phyloP scores from a whole-genome alignment of 2,113 vertebrate species.

The Antigone vipio region DNA sequence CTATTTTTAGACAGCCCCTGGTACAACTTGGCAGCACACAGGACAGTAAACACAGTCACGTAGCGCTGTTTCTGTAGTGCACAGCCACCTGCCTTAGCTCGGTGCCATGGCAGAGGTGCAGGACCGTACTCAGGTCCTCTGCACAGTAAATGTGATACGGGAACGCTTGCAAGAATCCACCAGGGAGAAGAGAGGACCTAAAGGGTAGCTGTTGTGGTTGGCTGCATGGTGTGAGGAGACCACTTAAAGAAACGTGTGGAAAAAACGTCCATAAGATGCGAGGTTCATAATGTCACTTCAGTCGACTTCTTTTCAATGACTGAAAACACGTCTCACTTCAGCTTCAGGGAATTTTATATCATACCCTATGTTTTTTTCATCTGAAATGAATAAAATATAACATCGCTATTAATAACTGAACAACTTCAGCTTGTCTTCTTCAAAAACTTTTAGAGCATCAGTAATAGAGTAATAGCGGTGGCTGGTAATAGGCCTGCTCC shows the following conservation, averaged over 20 bases:
- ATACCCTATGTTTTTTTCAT: slow-evolving; percentile 4
- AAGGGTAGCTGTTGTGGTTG: not conserved
- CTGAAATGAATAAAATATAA: slow-evolving; percentile 42
- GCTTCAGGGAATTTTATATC: not conserved
- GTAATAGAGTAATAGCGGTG: not conserved
- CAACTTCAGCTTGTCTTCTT: not conserved
- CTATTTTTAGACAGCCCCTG: not conserved
- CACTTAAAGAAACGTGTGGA: not conserved
- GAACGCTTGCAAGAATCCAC: not conserved
- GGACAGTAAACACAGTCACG: not conserved
- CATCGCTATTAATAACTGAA: slow-evolving; percentile 49
- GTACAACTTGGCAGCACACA: not conserved
- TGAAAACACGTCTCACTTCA: not conserved
- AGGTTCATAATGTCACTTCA: not conserved
- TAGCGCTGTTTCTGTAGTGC: fast-evolving
- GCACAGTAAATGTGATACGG: not conserved
- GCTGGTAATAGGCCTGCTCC: slow-evolving; percentile 13
- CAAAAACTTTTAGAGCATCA: slow-evolving; percentile 43
- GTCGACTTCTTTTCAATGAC: not conserved
- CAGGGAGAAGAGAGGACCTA: not conserved
- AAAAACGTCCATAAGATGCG: not conserved
- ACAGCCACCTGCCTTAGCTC: not conserved
- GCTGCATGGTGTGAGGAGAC: not conserved
- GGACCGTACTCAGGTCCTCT: not conserved
- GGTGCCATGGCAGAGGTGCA: not conserved